Base-by-base conservation (phyloP, 1,140 invertebrate genomes). In the Lordiphosa collinella region DNA sequence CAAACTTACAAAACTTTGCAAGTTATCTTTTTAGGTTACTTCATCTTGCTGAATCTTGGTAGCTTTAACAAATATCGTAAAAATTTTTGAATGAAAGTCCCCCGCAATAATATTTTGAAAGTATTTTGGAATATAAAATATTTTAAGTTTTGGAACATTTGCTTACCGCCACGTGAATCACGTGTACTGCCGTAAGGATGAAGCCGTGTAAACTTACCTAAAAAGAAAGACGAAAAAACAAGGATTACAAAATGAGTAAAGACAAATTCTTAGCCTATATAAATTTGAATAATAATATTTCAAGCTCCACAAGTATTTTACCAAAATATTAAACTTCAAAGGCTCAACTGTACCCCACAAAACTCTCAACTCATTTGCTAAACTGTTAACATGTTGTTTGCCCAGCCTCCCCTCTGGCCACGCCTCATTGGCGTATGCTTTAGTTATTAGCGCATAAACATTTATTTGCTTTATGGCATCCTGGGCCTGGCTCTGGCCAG, bases 81-180 rank as follows among this genome's bases (percentile, higher is more conserved):
- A n/a, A n/a, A n/a, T n/a, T n/a, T 5, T 22, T 22, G 4, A 18
- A 18, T 3, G 18, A 1, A 22, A 22, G 4, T 22, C 18, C 6
- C 3, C 18, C 4, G 4, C 6, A 31, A 7, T n/a, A 25, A 37
- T 22, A 47, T 52, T 36, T 53, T 14, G 13, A 41, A 48, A 40
- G 16, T 16, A 35, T 13, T 44, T 34, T 11, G 47, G 36, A 13
- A n/a, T n/a, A n/a, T 61, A 41, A 18, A 51, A 48, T 61, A 67
- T 37, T 53, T 48, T 34, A 35, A 47, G 72, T 57, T n/a, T n/a
- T n/a, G n/a, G n/a, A n/a, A n/a, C 63, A 72, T 57, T 63, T 72
- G 74, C 74, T 79, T 79, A 79, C 73, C 67, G 58, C 56, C 73
- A 76, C 73, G 67, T 72, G 68, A 22, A 59, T 60, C 51, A 78